Conservation (phyloP, 2,797 vertebrate species). For the Brotula barbata region DNA sequence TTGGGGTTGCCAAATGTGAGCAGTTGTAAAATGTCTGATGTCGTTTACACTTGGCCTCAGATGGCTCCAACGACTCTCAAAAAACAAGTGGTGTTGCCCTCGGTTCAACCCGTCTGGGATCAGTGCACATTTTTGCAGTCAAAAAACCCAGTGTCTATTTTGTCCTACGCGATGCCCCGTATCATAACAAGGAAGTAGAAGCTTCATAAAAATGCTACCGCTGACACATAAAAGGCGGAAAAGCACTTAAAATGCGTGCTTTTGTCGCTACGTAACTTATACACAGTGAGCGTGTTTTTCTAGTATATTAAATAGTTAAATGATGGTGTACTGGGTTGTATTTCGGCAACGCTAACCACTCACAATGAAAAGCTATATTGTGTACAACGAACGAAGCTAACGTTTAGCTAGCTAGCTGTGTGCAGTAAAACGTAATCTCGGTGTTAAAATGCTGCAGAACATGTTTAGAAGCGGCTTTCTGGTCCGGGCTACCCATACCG, state of each 20-base stretch:
- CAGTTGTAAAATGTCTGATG: too few species aligned
- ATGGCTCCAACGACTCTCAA: too few species aligned
- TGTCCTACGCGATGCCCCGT: constrained; percentile 45
- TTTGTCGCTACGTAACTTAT: fast-evolving
- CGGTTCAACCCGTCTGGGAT: too few species aligned
- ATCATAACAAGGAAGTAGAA: constrained; percentile 57
- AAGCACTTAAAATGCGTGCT: fast-evolving
- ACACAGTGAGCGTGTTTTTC: fast-evolving
- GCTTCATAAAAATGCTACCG: too few species aligned
- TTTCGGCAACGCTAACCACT: neutral
- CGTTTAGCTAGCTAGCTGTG: neutral
- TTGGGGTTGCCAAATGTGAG: too few species aligned
- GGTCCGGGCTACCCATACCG: constrained; percentile 80
- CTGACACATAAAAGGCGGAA: too few species aligned
- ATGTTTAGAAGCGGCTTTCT: constrained; percentile 80
- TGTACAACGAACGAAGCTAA: constrained; percentile 10
- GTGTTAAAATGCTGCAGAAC: constrained; percentile 50
- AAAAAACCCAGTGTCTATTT: neutral
- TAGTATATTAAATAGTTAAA: neutral
- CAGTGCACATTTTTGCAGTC: neutral
- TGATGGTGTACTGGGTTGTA: fast-evolving
- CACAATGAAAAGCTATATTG: constrained; percentile 4
- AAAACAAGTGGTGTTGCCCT: too few species aligned
- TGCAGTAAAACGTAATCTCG: neutral
- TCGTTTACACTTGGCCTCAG: too few species aligned